Evolutionary conservation across 2,113 vertebrate genomes (phyloP).

Genomic region (Zosterops borbonicus): DNA sequence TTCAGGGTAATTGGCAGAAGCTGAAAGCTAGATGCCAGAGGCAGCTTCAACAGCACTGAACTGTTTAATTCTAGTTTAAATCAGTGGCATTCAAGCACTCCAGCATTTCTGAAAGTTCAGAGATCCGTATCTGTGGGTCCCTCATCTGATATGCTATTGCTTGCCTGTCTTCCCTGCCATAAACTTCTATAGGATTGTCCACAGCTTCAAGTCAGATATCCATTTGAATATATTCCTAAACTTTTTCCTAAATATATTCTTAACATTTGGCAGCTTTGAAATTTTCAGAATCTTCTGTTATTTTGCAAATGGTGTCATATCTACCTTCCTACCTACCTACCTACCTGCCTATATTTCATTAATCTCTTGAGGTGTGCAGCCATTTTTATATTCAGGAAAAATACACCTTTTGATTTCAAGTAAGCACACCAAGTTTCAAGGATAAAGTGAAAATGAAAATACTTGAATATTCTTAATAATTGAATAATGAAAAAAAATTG

Average conservation of each 20-base stretch:
- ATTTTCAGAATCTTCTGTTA: not conserved
- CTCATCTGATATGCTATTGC: not conserved
- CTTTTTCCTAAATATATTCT: not conserved
- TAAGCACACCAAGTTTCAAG: not conserved
- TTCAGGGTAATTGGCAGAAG: not conserved
- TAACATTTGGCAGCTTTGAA: not conserved
- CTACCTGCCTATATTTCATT: not conserved
- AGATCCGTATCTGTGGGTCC: not conserved
- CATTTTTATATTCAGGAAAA: not conserved
- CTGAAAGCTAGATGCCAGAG: not conserved
- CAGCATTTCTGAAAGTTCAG: not conserved
- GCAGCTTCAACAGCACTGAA: not conserved
- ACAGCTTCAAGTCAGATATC: not conserved
- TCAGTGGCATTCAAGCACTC: not conserved
- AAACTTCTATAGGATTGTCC: not conserved
- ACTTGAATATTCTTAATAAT: not conserved
- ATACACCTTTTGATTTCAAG: not conserved
- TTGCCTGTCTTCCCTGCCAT: not conserved
- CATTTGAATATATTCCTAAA: not conserved
- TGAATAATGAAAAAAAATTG: not conserved
- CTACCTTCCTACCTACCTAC: too few relatives aligned
- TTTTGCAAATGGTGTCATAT: not conserved
- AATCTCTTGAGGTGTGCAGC: not conserved
- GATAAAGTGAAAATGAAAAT: not conserved
- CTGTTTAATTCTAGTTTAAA: not conserved